phyloP scores from a whole-genome alignment of 1,140 invertebrate species.

The Drosophila seguyi region DNA sequence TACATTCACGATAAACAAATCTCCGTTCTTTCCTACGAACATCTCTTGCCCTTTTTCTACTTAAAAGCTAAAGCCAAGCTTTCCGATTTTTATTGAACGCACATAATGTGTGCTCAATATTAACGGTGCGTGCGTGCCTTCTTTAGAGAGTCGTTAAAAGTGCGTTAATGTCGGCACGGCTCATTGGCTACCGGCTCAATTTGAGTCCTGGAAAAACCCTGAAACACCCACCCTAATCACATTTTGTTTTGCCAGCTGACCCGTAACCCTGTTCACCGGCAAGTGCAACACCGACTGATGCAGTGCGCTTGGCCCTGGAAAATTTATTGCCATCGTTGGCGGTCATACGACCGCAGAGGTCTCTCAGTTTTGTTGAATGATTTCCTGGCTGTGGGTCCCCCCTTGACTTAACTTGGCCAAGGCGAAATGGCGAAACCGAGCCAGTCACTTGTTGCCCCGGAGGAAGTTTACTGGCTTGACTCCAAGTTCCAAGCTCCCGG shows the following conservation, averaged over 20 bases:
- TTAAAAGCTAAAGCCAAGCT: constrained; percentile 50
- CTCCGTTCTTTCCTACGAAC: not conserved
- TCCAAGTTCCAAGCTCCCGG: constrained; percentile 10
- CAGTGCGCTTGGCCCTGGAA: constrained; percentile 48
- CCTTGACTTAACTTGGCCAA: constrained; percentile 48
- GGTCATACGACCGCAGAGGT: constrained; percentile 26
- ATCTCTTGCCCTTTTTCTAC: not conserved
- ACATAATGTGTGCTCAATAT: constrained; percentile 57
- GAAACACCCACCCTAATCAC: constrained; percentile 52
- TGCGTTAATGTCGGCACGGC: constrained; percentile 72
- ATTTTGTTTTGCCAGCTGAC: constrained; percentile 51
- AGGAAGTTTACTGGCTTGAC: constrained; percentile 40
- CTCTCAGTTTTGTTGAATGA: constrained; percentile 59
- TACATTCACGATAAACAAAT: not conserved
- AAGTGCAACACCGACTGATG: constrained; percentile 49
- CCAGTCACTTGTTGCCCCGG: constrained; percentile 46
- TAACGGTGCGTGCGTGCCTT: constrained; percentile 44
- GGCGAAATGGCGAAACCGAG: constrained; percentile 44
- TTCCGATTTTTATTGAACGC: constrained; percentile 72
- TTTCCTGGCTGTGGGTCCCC: constrained; percentile 51
- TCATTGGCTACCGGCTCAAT: constrained; percentile 66
- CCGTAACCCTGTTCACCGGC: constrained; percentile 38
- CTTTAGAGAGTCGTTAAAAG: constrained; percentile 61
- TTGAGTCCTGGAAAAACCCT: constrained; percentile 15
- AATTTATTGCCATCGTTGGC: constrained; percentile 64